Percentiles rank a stretch among this genome's conserved stretches.
phyloP scores from a whole-genome alignment of 2,888 invertebrate species.

The Ceratothoa steindachneri region DNA sequence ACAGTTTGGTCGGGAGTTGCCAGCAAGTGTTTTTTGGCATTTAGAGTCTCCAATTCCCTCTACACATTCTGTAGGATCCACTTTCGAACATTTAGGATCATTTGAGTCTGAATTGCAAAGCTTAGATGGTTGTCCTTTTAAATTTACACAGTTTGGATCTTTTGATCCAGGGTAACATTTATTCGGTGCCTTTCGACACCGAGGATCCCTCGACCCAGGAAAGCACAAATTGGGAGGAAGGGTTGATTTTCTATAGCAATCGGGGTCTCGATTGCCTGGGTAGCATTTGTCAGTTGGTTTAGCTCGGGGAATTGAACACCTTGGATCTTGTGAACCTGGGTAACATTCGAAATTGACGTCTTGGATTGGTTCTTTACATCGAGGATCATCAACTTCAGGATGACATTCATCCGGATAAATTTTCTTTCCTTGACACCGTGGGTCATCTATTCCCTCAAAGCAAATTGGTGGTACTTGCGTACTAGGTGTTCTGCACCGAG shows the following conservation, averaged over 20 bases:
- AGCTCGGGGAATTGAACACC: conserved; percentile 26
- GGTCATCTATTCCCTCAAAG: conserved; percentile 23
- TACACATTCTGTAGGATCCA: background rate
- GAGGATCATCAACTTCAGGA: conserved; percentile 29
- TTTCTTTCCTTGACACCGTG: conserved; percentile 17
- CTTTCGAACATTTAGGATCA: conserved; percentile 13
- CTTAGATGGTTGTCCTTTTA: background rate
- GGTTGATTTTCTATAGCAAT: no score
- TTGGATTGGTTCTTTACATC: conserved; percentile 15
- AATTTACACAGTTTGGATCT: conserved; percentile 12
- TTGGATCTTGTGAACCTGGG: conserved; percentile 51
- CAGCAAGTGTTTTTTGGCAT: background rate
- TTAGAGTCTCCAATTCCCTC: background rate
- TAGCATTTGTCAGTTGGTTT: background rate
- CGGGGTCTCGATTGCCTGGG: background rate
- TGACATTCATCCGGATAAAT: conserved; percentile 17
- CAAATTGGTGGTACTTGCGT: conserved; percentile 21
- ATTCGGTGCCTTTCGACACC: conserved; percentile 10
- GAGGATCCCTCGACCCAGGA: conserved; percentile 24
- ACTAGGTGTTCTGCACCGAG: conserved; percentile 18
- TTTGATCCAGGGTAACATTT: conserved; percentile 20
- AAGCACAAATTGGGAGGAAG: no score
- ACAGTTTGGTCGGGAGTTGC: conserved; percentile 7
- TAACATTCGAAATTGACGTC: conserved; percentile 46
- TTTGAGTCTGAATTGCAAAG: background rate